phyloP scores from a whole-genome alignment of 2,113 vertebrate genomes.

The Cebus imitator region DNA sequence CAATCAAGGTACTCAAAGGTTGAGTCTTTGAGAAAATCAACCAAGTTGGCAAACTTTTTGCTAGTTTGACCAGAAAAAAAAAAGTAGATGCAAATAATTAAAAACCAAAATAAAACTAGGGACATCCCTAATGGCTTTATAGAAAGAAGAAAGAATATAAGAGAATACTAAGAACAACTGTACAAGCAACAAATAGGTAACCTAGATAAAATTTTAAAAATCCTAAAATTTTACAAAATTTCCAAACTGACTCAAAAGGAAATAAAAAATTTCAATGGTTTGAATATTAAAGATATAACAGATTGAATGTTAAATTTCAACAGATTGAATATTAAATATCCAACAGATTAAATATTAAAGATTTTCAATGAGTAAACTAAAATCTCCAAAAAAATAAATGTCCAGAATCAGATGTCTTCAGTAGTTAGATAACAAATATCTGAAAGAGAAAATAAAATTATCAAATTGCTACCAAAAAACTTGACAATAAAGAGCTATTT shows the following conservation, averaged over 20 bases:
- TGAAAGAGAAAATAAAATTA: background rate
- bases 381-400: background rate
- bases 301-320: no score
- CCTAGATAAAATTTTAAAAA: background rate
- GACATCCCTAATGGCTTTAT: background rate
- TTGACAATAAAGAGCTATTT: background rate
- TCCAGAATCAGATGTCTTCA: background rate
- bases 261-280: background rate
- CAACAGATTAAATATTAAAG: background rate
- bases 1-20: background rate
- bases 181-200: background rate
- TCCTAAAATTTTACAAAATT: background rate
- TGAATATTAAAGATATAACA: background rate
- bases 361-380: background rate
- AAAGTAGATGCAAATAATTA: background rate
- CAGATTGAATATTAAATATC: no score
- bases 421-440: background rate
- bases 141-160: background rate
- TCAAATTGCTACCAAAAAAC: background rate
- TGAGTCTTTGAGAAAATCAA: background rate
- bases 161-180: background rate
- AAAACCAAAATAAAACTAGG: background rate
- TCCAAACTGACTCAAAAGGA: background rate
- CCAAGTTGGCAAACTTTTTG: background rate
- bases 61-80: background rate